Percentiles rank a stretch among this genome's conserved stretches.
Conservation (phyloP, 2,113 vertebrate genomes). For the Salvelinus sp. region DNA sequence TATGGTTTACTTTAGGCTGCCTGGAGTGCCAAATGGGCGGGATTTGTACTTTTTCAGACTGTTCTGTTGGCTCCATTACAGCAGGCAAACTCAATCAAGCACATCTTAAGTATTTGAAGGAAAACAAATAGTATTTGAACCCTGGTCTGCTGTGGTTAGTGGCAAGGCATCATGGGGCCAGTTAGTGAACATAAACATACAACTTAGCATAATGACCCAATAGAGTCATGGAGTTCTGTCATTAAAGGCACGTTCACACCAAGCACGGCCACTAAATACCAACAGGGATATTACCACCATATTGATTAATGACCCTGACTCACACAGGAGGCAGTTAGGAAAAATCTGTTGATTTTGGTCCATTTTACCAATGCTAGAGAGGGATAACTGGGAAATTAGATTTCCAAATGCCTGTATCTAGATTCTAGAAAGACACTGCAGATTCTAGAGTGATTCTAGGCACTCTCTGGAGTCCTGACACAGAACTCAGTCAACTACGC, state of each 20-base stretch:
- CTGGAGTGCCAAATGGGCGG: too few species aligned
- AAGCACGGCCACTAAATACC: conserved; percentile 33
- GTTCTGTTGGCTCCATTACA: too few species aligned
- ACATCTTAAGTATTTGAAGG: too few species aligned
- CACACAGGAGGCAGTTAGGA: conserved; percentile 25
- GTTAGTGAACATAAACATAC: conserved; percentile 74
- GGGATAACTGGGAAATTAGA: not conserved
- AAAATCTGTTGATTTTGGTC: not conserved
- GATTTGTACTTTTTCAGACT: too few species aligned
- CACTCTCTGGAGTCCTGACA: not conserved
- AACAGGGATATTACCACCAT: conserved; percentile 17
- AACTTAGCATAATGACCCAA: conserved; percentile 69
- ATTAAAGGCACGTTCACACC: conserved; percentile 62
- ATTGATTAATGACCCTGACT: conserved; percentile 44
- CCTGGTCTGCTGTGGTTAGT: conserved; percentile 38
- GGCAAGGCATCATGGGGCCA: conserved; percentile 57
- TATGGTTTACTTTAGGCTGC: too few species aligned
- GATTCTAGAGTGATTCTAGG: too few species aligned
- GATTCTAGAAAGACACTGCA: not conserved
- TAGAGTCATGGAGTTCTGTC: conserved; percentile 58
- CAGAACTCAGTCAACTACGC: not conserved
- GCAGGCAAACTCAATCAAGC: too few species aligned
- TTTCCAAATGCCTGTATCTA: not conserved
- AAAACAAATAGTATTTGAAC: too few species aligned
- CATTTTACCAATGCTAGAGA: not conserved